Evolutionary conservation across 2,797 vertebrate species (phyloP).

Genomic region (Macropodus opercularis): DNA sequence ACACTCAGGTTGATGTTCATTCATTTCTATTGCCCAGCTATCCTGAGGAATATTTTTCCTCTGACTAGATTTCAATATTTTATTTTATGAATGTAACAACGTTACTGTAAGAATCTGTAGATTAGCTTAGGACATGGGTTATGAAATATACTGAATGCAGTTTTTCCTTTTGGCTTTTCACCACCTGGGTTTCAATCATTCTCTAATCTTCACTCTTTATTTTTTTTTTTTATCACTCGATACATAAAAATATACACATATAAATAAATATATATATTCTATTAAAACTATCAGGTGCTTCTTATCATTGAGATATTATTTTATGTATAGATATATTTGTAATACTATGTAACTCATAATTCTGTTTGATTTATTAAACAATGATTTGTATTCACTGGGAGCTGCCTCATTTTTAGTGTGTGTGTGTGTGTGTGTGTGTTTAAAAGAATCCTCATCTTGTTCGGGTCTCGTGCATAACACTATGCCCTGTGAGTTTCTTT

Average conservation of each 20-base stretch:
- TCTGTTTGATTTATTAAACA: conserved; percentile 83
- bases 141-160: conserved; percentile 40
- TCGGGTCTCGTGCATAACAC: conserved; percentile 14
- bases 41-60: conserved; percentile 28
- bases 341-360: conserved; percentile 71
- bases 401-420: conserved; percentile 2
- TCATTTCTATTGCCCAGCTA: conserved; percentile 31
- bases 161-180: conserved; percentile 57
- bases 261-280: conserved; percentile 61
- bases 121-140: conserved; percentile 30
- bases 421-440: conserved; percentile 16
- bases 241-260: conserved; percentile 43
- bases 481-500: conserved; percentile 9
- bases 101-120: conserved; percentile 25
- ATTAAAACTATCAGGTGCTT: conserved; percentile 66
- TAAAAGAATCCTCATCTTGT: conserved; percentile 37
- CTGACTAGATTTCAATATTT: conserved; percentile 9
- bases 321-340: conserved; percentile 81
- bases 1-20: conserved; percentile 19
- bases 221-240: conserved; percentile 57
- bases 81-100: conserved; percentile 47
- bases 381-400: conserved; percentile 76
- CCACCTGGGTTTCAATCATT: conserved; percentile 67
- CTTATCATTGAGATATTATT: conserved; percentile 70
- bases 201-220: conserved; percentile 64